These are phyloP conservation scores for Caradrina kadenii DNA, from an alignment of 2,888 invertebrate species.

Conservation along the genomic window DNA sequence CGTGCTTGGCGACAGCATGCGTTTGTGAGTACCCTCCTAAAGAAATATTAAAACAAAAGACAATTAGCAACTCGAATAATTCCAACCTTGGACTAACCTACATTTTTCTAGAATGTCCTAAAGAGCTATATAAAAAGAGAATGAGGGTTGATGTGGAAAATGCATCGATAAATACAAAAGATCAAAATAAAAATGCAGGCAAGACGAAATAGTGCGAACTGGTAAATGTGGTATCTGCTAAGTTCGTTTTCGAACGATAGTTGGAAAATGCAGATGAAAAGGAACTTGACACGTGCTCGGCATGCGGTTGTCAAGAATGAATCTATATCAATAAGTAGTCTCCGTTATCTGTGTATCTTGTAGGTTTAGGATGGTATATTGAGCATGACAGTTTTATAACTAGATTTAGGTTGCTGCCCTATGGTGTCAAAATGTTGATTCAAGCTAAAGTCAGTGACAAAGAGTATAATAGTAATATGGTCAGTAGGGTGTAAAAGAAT, in stretches of 20 bases:
- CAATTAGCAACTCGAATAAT: slow-evolving; percentile 1
- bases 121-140: neutral
- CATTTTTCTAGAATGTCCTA: slow-evolving; percentile 24
- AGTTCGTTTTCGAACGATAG: neutral
- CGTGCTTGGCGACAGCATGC: slow-evolving; percentile 92
- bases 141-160: slow-evolving; percentile 2
- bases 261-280: slow-evolving; percentile 1
- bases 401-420: slow-evolving; percentile 10
- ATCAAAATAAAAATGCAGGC: slow-evolving; percentile 37
- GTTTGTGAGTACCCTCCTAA: slow-evolving; percentile 94
- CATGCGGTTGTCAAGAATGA: slow-evolving; percentile 32
- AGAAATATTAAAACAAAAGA: slow-evolving; percentile 38
- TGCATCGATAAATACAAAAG: slow-evolving; percentile 2
- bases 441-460: slow-evolving; percentile 2
- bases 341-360: slow-evolving; percentile 2
- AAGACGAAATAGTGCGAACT: slow-evolving; percentile 34
- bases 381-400: neutral
- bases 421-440: slow-evolving; percentile 8
- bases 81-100: slow-evolving; percentile 9
- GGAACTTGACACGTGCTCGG: slow-evolving; percentile 13
- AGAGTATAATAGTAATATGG: too few relatives aligned
- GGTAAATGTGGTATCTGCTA: neutral
- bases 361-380: slow-evolving; percentile 6
- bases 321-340: neutral
- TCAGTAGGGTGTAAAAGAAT: slow-evolving; percentile 18